Evolutionary conservation across 2,797 vertebrate species (phyloP).

Genomic region (Gymnoscopelus microlampas): DNA sequence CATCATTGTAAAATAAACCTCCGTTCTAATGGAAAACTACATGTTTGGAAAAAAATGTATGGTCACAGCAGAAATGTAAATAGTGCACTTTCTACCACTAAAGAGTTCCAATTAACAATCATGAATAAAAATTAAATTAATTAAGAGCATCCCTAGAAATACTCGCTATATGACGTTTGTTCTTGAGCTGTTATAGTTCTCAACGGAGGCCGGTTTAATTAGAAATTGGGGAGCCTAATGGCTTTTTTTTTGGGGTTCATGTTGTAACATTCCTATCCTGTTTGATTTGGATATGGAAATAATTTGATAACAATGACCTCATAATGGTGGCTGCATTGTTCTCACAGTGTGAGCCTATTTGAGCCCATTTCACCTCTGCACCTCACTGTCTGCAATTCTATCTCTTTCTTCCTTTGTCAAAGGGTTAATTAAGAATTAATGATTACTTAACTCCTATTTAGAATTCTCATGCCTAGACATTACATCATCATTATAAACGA

Average conservation of each 20-base stretch:
- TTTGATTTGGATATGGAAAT: constrained; percentile 21
- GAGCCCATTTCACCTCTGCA: background rate
- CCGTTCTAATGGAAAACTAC: no score
- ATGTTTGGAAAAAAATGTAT: no score
- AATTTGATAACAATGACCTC: constrained; percentile 13
- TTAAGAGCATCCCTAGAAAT: no score
- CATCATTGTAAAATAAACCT: no score
- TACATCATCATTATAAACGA: background rate
- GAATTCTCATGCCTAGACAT: background rate
- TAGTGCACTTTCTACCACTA: no score
- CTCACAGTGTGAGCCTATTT: background rate
- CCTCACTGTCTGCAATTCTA: background rate
- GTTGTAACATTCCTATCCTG: background rate
- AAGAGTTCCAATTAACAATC: no score
- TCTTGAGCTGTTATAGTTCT: background rate
- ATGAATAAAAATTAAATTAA: background rate
- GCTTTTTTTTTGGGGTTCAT: constrained; percentile 24
- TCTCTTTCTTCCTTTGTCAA: no score
- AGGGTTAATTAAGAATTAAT: no score
- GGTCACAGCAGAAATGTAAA: no score
- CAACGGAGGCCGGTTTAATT: background rate
- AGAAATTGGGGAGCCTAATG: background rate
- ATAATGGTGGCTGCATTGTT: constrained; percentile 15
- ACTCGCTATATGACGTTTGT: background rate
- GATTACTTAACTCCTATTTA: no score